A percentile compares a stretch with the other conserved stretches of the same genome.
These are phyloP conservation scores for Reticulitermes speratus DNA, from an alignment of 1,140 invertebrate species.

Conservation along the genomic window DNA sequence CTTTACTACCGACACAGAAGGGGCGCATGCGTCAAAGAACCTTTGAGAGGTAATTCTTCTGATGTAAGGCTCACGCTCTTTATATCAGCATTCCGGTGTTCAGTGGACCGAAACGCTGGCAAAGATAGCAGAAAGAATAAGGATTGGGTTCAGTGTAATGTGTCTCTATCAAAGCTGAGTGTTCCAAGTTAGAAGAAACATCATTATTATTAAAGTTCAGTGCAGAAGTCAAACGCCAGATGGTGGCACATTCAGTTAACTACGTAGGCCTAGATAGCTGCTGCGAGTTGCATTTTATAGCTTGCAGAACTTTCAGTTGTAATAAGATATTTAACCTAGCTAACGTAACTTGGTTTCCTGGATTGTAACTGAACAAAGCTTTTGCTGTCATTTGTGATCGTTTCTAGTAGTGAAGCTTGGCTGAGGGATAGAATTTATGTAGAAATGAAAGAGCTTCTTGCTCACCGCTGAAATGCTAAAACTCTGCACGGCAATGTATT, in stretches of 20 bases:
- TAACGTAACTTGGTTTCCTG: no score
- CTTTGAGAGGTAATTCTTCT: not conserved
- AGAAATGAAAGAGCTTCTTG: no score
- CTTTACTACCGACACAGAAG: not conserved
- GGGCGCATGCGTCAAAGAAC: not conserved
- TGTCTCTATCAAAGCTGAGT: not conserved
- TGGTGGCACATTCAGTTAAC: not conserved
- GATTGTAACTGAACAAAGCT: no score
- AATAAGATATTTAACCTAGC: no score
- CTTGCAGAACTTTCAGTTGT: not conserved
- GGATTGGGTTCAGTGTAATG: not conserved
- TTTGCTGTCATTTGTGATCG: no score
- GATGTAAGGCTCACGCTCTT: not conserved
- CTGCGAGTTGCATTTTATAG: not conserved
- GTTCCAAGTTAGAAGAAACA: not conserved
- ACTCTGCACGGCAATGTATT: no score
- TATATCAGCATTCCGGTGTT: not conserved
- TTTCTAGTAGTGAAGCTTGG: no score
- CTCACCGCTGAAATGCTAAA: no score
- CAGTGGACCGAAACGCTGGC: not conserved
- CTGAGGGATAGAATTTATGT: no score
- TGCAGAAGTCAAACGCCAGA: not conserved
- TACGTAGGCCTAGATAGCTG: not conserved
- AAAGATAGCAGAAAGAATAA: slow-evolving; percentile 8
- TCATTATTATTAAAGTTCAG: not conserved